phyloP scores from a whole-genome alignment of 2,113 vertebrate genomes.

The Thymallus thymallus region DNA sequence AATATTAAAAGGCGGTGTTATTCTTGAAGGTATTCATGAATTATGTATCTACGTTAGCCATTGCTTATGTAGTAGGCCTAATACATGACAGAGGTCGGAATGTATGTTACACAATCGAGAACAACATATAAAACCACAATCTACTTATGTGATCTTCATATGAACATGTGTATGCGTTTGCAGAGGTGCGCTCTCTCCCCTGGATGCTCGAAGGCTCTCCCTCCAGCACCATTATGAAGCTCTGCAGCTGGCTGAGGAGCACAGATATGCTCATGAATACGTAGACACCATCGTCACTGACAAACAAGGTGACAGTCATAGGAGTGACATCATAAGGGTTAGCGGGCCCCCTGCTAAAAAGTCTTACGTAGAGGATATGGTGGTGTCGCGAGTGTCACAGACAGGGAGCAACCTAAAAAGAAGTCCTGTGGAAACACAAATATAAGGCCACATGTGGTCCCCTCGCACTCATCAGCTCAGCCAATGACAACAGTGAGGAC shows the following conservation, averaged over 20 bases:
- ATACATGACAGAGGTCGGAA: too few relatives aligned
- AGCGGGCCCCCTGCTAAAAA: neutral
- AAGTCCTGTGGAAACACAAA: neutral
- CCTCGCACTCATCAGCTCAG: conserved; percentile 14
- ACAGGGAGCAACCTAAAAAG: neutral
- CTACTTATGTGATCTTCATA: neutral
- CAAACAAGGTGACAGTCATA: conserved; percentile 18
- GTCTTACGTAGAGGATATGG: neutral
- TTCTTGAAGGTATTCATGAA: too few relatives aligned
- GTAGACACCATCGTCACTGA: conserved; percentile 52
- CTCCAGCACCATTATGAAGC: conserved; percentile 71
- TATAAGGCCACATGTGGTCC: conserved; percentile 31
- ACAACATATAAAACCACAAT: too few relatives aligned
- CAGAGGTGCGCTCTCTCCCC: conserved; percentile 60
- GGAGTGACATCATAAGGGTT: conserved; percentile 27
- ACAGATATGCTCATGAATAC: conserved; percentile 79
- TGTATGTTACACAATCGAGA: too few relatives aligned
- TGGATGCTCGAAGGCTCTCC: conserved; percentile 57
- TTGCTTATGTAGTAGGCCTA: too few relatives aligned
- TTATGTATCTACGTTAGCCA: too few relatives aligned
- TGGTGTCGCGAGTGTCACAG: neutral
- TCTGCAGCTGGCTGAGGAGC: conserved; percentile 79
- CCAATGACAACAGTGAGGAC: neutral
- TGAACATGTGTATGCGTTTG: conserved; percentile 1
- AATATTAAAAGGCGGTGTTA: too few relatives aligned